Evolutionary conservation across 2,797 vertebrate genomes (phyloP).

Genomic region (Carduelis carduelis): DNA sequence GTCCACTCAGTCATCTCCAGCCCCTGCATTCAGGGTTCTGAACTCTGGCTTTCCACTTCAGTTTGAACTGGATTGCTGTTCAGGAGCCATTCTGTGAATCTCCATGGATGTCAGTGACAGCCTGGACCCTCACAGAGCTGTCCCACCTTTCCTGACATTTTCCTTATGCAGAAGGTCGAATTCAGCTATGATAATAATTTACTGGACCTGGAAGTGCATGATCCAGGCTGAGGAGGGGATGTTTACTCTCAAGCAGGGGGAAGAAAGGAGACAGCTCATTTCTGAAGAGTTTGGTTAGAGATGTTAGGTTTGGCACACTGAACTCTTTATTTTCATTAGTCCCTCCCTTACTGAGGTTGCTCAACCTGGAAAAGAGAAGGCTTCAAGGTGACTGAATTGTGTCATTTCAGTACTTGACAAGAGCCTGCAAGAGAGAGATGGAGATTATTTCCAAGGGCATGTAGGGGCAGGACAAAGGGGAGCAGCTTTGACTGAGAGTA

Average conservation of each 20-base stretch:
- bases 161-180: conserved; percentile 24
- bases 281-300: neutral
- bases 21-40: neutral
- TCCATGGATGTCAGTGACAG: neutral
- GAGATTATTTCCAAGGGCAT: neutral
- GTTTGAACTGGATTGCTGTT: neutral
- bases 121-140: neutral
- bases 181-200: neutral
- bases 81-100: neutral
- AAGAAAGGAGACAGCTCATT: neutral
- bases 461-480: neutral
- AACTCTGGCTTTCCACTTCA: neutral
- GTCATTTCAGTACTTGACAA: neutral
- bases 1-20: neutral
- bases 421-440: neutral
- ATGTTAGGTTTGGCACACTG: neutral
- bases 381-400: neutral
- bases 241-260: neutral
- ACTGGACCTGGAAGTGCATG: neutral
- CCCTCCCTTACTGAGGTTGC: neutral
- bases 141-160: conserved; percentile 5
- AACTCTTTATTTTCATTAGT: neutral
- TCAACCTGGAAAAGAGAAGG: neutral
- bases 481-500: neutral
- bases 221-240: neutral